Evolutionary conservation across 2,888 invertebrate genomes (phyloP).

Genomic region (Lapara coniferarum): DNA sequence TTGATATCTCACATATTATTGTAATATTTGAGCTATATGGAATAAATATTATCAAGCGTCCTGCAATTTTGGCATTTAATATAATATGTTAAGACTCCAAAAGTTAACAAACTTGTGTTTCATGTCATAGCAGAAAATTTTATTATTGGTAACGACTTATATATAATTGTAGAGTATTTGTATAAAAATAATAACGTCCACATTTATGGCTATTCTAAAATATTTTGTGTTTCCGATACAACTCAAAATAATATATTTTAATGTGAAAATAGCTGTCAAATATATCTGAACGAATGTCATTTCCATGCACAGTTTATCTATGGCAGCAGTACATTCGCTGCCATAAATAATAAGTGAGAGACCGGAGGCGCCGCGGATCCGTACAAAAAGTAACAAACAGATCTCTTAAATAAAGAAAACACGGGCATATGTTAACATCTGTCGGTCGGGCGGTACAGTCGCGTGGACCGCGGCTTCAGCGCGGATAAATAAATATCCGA

Average conservation of each 20-base stretch:
- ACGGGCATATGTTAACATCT: conserved; percentile 82
- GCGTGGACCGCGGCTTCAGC: conserved; percentile 42
- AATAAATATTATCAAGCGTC: too few species aligned
- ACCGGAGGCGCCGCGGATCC: conserved; percentile 79
- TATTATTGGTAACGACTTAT: too few species aligned
- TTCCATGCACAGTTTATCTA: conserved; percentile 43
- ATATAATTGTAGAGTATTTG: too few species aligned
- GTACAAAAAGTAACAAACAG: conserved; percentile 82
- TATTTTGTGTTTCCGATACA: neutral
- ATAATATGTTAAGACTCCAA: too few species aligned
- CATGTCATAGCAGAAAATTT: too few species aligned
- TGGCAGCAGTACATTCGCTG: conserved; percentile 64
- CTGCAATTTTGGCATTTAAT: too few species aligned
- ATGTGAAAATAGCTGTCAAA: neutral
- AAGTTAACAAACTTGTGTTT: too few species aligned
- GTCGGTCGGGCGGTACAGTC: conserved; percentile 63
- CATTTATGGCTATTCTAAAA: neutral
- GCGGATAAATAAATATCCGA: conserved; percentile 51
- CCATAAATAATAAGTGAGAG: conserved; percentile 81
- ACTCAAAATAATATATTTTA: too few species aligned
- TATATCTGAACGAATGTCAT: conserved; percentile 19
- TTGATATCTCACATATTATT: too few species aligned
- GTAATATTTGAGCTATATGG: too few species aligned
- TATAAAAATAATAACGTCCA: too few species aligned
- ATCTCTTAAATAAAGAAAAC: conserved; percentile 83